Conservation (phyloP, 2,888 invertebrate genomes). For the Reticulitermes lucifugus region DNA sequence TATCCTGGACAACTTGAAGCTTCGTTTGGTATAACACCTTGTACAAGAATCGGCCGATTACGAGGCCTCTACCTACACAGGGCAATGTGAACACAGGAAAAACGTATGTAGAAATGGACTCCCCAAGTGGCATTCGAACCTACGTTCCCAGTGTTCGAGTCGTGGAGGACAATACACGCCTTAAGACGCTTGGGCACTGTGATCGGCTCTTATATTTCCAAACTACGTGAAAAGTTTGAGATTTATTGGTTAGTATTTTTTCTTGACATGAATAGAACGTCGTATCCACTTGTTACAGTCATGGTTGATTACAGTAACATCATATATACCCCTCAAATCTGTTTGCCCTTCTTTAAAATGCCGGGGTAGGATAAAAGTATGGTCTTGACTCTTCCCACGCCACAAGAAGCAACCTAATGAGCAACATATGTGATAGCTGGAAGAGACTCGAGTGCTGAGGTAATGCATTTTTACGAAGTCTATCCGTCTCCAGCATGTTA, state of each 20-base stretch:
- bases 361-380: neutral
- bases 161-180: too few relatives aligned
- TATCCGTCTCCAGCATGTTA: conserved; percentile 1
- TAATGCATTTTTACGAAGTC: conserved; percentile 16
- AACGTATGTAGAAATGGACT: too few relatives aligned
- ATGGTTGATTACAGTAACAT: neutral
- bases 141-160: too few relatives aligned
- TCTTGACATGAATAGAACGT: neutral
- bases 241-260: neutral
- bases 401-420: conserved; percentile 15
- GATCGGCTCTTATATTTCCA: neutral
- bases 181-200: too few relatives aligned
- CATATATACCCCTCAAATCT: conserved; percentile 1
- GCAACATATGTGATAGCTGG: neutral
- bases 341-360: neutral
- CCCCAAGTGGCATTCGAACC: too few relatives aligned
- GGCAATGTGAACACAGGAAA: too few relatives aligned
- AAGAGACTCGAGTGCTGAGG: neutral
- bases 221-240: neutral
- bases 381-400: neutral
- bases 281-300: neutral
- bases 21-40: too few relatives aligned
- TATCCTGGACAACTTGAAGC: too few relatives aligned
- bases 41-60: too few relatives aligned
- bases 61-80: too few relatives aligned